phyloP scores from a whole-genome alignment of 1,140 invertebrate genomes.

The Macrobrachium nipponense region DNA sequence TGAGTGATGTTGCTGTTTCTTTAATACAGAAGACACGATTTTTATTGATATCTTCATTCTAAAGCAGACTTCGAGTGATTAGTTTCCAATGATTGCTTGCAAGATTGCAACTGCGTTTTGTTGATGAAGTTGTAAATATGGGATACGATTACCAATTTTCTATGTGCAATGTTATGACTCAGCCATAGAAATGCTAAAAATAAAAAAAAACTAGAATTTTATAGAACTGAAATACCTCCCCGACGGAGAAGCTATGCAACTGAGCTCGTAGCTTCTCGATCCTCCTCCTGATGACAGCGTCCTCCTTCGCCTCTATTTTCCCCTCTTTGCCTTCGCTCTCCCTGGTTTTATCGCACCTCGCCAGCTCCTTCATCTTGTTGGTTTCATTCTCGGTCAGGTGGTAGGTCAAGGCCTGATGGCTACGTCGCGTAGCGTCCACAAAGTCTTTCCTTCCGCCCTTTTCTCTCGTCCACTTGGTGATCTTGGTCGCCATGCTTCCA shows the following conservation, averaged over 20 bases:
- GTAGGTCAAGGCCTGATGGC: constrained; percentile 21
- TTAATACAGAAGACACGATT: no score
- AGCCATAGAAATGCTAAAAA: no score
- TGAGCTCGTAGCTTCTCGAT: constrained; percentile 37
- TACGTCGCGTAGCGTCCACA: constrained; percentile 25
- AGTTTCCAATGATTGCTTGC: no score
- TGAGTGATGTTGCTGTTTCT: no score
- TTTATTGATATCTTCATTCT: no score
- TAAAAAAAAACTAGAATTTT: no score
- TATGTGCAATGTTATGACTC: no score
- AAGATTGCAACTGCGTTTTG: no score
- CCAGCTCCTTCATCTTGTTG: constrained; percentile 20
- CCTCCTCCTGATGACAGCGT: constrained; percentile 22
- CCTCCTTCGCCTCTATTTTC: background rate
- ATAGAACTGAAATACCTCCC: constrained; percentile 1
- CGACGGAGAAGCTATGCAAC: constrained; percentile 36
- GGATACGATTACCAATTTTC: no score
- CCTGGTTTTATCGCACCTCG: background rate
- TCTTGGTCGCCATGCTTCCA: constrained; percentile 31
- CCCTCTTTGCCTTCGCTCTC: background rate
- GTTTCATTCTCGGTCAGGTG: constrained; percentile 3
- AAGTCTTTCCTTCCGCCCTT: constrained; percentile 37
- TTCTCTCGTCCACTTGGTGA: constrained; percentile 49
- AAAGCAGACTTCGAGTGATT: no score
- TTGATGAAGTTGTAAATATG: no score